phyloP scores from a whole-genome alignment of 2,113 vertebrate genomes.

The Turdus rufiventris region DNA sequence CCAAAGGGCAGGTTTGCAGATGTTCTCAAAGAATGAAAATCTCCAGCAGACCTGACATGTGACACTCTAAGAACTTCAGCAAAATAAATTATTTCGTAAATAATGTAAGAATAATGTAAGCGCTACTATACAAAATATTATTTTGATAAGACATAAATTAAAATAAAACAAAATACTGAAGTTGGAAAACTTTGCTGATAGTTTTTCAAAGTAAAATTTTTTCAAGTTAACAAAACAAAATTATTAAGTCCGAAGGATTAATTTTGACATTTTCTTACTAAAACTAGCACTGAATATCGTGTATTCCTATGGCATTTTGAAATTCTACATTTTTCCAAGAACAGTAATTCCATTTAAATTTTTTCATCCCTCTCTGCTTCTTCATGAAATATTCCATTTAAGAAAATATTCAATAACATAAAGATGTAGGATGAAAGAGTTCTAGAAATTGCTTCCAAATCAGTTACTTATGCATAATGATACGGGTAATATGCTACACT shows the following conservation, averaged over 20 bases:
- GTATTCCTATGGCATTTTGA: background rate
- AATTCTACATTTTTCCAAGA: background rate
- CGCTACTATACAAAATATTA: background rate
- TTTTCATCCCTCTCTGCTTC: background rate
- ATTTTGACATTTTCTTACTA: background rate
- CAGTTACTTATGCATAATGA: background rate
- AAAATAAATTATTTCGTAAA: background rate
- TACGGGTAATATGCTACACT: background rate
- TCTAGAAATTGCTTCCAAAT: constrained; percentile 7
- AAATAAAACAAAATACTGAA: background rate
- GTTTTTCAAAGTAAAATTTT: background rate
- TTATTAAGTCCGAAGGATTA: accelerated
- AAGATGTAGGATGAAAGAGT: background rate
- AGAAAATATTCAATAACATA: background rate
- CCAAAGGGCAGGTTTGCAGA: background rate
- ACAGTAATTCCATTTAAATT: background rate
- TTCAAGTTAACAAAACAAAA: background rate
- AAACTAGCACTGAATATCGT: background rate
- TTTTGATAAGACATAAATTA: background rate
- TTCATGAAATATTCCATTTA: background rate
- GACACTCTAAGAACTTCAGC: background rate
- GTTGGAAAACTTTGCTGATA: background rate
- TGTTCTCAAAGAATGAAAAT: background rate
- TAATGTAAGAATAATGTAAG: background rate
- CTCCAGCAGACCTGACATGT: background rate